Evolutionary conservation across 2,888 invertebrate genomes (phyloP).

Genomic region (Eretmocerus hayati): DNA sequence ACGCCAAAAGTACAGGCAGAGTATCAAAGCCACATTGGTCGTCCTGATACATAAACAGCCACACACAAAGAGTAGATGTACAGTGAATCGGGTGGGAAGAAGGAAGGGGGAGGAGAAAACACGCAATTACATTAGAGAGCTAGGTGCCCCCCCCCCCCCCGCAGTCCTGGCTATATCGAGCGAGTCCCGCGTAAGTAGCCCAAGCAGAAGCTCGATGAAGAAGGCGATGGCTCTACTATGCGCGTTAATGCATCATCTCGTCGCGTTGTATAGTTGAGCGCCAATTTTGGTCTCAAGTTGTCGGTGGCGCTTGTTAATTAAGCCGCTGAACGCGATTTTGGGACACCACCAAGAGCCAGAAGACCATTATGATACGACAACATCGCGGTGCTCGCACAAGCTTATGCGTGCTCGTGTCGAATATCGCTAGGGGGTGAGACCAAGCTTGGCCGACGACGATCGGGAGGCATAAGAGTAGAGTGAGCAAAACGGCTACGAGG

Average conservation of each 20-base stretch:
- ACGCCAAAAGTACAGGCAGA: too few relatives aligned
- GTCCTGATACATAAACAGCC: too few relatives aligned
- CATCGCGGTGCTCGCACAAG: background rate
- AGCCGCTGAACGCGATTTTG: slow-evolving; percentile 8
- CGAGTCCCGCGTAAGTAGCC: too few relatives aligned
- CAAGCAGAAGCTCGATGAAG: too few relatives aligned
- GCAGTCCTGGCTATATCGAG: too few relatives aligned
- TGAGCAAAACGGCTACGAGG: background rate
- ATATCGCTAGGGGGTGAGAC: too few relatives aligned
- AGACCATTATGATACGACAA: slow-evolving; percentile 37
- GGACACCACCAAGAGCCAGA: slow-evolving; percentile 29
- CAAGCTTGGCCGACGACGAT: too few relatives aligned
- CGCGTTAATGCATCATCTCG: background rate
- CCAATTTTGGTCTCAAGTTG: slow-evolving; percentile 20
- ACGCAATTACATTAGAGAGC: slow-evolving; percentile 23
- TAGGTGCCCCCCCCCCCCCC: background rate
- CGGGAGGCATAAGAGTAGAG: too few relatives aligned
- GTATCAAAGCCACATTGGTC: too few relatives aligned
- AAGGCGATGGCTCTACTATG: slow-evolving; percentile 2
- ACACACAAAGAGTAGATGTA: background rate
- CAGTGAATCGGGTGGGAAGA: background rate
- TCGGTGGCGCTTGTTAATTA: slow-evolving; percentile 17
- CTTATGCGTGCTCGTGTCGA: slow-evolving; percentile 7
- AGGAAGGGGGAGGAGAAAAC: slow-evolving; percentile 10
- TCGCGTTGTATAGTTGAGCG: slow-evolving; percentile 12